Conservation (phyloP, 2,797 vertebrate genomes). For the Channallabes apus region DNA sequence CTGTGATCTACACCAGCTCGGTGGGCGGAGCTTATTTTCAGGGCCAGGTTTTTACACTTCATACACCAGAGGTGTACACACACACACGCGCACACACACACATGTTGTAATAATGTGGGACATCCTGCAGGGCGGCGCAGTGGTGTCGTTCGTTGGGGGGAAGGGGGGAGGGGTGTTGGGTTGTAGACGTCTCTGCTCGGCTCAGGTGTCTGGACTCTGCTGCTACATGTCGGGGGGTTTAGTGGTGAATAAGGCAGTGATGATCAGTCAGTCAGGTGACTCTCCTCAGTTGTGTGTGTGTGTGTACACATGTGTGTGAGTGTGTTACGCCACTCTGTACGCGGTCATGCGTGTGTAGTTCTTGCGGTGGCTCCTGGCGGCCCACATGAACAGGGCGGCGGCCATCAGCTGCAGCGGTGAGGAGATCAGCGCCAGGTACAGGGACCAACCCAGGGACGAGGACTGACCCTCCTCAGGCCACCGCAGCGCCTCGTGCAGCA, state of each 20-base stretch:
- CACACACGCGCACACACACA: too few relatives aligned
- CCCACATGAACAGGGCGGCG: slow-evolving; percentile 94
- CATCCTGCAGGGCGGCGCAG: background rate
- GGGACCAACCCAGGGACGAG: slow-evolving; percentile 91
- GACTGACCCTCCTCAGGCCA: slow-evolving; percentile 69
- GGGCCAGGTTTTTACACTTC: background rate
- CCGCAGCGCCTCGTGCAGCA: slow-evolving; percentile 75
- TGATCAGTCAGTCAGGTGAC: background rate
- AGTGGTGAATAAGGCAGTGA: slow-evolving; percentile 36
- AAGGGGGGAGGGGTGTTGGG: too few relatives aligned
- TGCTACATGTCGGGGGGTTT: background rate
- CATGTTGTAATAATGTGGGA: background rate
- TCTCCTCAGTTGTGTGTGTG: background rate
- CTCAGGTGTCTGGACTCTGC: background rate
- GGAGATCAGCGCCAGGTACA: slow-evolving; percentile 92
- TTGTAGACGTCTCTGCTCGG: too few relatives aligned
- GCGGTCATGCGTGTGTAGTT: slow-evolving; percentile 91
- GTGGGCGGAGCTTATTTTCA: background rate
- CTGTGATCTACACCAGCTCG: background rate
- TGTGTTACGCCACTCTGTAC: slow-evolving; percentile 80
- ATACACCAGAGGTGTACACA: too few relatives aligned
- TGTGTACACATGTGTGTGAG: too few relatives aligned
- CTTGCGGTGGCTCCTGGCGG: slow-evolving; percentile 88
- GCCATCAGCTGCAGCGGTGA: slow-evolving; percentile 96
- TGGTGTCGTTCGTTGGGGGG: too few relatives aligned